Evolutionary conservation across 2,888 invertebrate species (phyloP).

Genomic region (Aphidius colemani): DNA sequence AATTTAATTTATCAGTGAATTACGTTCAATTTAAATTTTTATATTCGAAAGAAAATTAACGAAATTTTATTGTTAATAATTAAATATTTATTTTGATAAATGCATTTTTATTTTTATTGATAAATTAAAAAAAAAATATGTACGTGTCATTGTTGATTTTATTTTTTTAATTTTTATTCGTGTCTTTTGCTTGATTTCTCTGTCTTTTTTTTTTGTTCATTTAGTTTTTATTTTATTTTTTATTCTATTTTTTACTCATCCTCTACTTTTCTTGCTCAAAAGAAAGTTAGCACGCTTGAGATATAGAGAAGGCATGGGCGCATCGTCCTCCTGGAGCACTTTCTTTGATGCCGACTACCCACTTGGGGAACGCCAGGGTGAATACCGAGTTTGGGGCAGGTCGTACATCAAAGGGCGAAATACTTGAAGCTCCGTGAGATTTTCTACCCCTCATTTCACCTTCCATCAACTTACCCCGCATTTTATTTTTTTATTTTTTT

Average conservation of each 20-base stretch:
- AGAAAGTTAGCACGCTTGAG: slow-evolving; percentile 35
- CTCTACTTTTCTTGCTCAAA: slow-evolving; percentile 25
- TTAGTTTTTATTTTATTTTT: slow-evolving; percentile 1
- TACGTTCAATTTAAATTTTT: too few relatives aligned
- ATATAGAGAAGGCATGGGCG: slow-evolving; percentile 26
- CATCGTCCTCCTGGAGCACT: slow-evolving; percentile 38
- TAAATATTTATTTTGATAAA: too few relatives aligned
- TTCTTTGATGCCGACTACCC: slow-evolving; percentile 42
- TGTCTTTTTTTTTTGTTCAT: slow-evolving; percentile 10
- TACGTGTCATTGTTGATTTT: slow-evolving; percentile 13
- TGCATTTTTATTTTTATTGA: too few relatives aligned
- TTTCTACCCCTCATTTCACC: slow-evolving; percentile 35
- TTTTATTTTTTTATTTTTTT: slow-evolving; percentile 19
- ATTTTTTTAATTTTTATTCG: slow-evolving; percentile 10
- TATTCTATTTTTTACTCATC: slow-evolving; percentile 5
- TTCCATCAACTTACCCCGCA: slow-evolving; percentile 6
- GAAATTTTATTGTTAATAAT: too few relatives aligned
- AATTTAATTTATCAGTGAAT: too few relatives aligned
- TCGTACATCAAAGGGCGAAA: slow-evolving; percentile 57
- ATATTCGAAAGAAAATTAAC: too few relatives aligned
- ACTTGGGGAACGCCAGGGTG: slow-evolving; percentile 39
- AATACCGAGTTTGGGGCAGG: slow-evolving; percentile 50
- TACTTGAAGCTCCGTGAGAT: slow-evolving; percentile 55
- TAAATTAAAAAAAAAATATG: background rate
- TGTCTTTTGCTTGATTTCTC: background rate